Evolutionary conservation across 92 coral and sea anemone genomes (phyloP).

Genomic region (Scolanthus callimorphus): DNA sequence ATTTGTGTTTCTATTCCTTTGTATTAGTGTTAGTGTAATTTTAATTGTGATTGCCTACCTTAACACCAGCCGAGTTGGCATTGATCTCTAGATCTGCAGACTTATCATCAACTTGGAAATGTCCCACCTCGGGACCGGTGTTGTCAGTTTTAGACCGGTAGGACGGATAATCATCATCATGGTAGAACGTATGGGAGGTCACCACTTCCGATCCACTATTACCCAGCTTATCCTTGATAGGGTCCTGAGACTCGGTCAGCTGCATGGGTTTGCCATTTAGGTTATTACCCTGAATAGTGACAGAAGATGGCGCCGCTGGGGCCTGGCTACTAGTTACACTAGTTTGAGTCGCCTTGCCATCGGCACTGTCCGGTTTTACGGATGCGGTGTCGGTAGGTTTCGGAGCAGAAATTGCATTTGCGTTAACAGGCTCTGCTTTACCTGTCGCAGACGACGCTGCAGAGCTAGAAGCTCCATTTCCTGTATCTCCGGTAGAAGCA

Average conservation of each 20-base stretch:
- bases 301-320: constrained; percentile 6
- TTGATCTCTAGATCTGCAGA: constrained; percentile 98
- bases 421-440: constrained; percentile 4
- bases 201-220: constrained; percentile 82
- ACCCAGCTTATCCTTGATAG: constrained; percentile 62
- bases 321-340: background rate
- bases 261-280: constrained; percentile 22
- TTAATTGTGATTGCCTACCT: constrained; percentile 7
- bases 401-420: background rate
- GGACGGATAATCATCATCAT: constrained; percentile 28
- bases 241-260: constrained; percentile 26
- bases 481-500: background rate
- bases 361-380: background rate
- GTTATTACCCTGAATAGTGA: constrained; percentile 27
- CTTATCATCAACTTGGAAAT: constrained; percentile 95
- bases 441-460: background rate
- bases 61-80: constrained; percentile 96
- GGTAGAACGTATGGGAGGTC: constrained; percentile 50
- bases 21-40: too few species aligned
- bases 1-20: too few species aligned
- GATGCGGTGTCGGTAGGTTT: constrained; percentile 2
- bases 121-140: constrained; percentile 74
- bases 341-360: constrained; percentile 5
- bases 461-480: constrained; percentile 6
- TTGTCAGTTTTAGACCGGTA: constrained; percentile 21